Evolutionary conservation across 35 echinoderm and acorn worm species (phyloP).

Genomic region (Amphiura filiformis): DNA sequence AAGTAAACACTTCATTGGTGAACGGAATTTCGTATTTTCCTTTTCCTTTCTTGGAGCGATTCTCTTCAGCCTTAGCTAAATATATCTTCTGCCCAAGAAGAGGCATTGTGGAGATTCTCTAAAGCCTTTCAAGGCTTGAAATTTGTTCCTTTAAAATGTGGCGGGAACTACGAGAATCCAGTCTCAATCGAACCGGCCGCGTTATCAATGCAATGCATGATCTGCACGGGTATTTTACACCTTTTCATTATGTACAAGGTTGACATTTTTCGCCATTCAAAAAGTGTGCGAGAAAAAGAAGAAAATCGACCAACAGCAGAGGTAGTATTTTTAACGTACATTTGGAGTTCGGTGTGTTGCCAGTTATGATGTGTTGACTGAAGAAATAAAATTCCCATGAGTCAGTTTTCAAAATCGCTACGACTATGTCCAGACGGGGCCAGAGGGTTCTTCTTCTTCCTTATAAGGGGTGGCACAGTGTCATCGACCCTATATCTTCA

Average conservation of each 20-base stretch:
- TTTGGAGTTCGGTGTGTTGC: neutral
- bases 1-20: slow-evolving; percentile 85
- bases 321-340: neutral
- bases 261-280: neutral
- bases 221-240: neutral
- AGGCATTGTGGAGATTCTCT: slow-evolving; percentile 62
- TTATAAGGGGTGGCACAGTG: no score
- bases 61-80: slow-evolving; percentile 32
- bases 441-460: no score
- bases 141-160: slow-evolving; percentile 51
- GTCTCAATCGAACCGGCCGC: neutral
- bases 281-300: neutral
- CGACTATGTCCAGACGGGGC: no score
- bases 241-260: neutral
- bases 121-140: neutral
- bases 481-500: no score
- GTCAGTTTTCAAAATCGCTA: no score
- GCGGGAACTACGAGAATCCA: slow-evolving; percentile 30
- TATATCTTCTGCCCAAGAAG: slow-evolving; percentile 65
- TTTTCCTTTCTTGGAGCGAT: slow-evolving; percentile 23
- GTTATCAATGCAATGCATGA: neutral
- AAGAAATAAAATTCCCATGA: no score
- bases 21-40: slow-evolving; percentile 63
- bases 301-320: neutral
- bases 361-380: no score